Evolutionary conservation across 2,888 invertebrate species (phyloP), one percentile per base, ranked within the genome.

Genomic region (Melinopterus prodromus): DNA sequence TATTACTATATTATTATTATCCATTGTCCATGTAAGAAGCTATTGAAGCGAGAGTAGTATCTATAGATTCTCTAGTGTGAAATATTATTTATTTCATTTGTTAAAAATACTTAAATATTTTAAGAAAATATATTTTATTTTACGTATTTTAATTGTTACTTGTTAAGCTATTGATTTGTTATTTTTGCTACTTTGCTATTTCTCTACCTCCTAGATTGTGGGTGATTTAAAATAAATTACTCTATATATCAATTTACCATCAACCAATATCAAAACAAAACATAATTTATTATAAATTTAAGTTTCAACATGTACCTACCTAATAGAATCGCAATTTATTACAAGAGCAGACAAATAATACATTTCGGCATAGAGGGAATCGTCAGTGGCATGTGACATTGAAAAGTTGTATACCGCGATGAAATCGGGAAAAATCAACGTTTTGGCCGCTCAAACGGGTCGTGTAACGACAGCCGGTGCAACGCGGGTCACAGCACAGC

Each of bases 401-500:
- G 53, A 53, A 53, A 53, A 53, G 53, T 53, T 53, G 53, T 53
- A 53, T 53, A 53, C 53, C 26, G 26, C 26, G 26, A 26, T 26
- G 53, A 53, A 53, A 53, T 53, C 0, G 53, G 12, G 53, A 53
- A 53, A 53, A 53, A 53, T 53, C 53, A 53, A 53, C 53, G 53
- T 2, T 53, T 53, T 53, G 53, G 53, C 53, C 2, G 12, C 9
- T 53, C 53, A 53, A 53, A 53, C 53, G 53, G 53, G 0, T 53
- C 53, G 53, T 53, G 53, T 53, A 53, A 53, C 53, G 53, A 53
- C 53, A 53, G 53, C 53, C 53, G 53, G 53, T 53, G 53, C 53
- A 53, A 53, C 53, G 53, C 53, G 53, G 53, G 26, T 3, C 53
- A 53, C 9, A 12, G 53, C 12, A 53, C 53, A 53, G 53, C 53